Conservation (phyloP, 37 sponge, comb jelly and placozoan genomes). For the Beroe ovata region DNA sequence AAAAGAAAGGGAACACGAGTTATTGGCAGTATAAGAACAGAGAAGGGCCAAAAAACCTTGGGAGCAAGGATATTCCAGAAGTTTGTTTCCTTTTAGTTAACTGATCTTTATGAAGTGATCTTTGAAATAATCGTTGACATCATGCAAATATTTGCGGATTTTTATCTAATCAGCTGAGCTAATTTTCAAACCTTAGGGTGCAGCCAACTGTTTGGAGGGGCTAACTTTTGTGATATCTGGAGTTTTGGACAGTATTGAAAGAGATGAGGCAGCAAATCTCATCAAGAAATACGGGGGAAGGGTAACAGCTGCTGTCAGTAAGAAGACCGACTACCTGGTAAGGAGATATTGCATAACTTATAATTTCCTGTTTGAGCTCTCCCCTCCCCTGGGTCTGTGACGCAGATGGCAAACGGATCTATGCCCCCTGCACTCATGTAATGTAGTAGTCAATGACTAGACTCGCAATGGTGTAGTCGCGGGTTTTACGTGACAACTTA, state of each 20-base stretch:
- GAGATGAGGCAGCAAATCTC: slow-evolving; percentile 82
- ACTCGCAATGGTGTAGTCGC: not conserved
- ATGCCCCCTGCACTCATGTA: too few relatives aligned
- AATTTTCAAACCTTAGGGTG: slow-evolving; percentile 31
- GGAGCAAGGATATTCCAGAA: slow-evolving; percentile 65
- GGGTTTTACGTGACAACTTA: not conserved
- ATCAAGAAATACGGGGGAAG: slow-evolving; percentile 88
- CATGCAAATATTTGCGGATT: too few relatives aligned
- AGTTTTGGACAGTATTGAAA: slow-evolving; percentile 88
- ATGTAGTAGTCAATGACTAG: not conserved
- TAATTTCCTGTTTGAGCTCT: too few relatives aligned
- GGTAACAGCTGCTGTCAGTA: slow-evolving; percentile 80
- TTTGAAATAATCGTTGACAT: too few relatives aligned
- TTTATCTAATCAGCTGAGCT: too few relatives aligned
- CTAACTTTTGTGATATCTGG: slow-evolving; percentile 76
- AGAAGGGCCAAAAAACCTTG: slow-evolving; percentile 44
- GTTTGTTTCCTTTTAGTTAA: too few relatives aligned
- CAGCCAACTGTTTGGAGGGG: slow-evolving; percentile 70
- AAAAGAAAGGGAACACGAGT: not conserved
- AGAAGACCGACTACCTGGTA: slow-evolving; percentile 82
- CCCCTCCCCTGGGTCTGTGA: too few relatives aligned
- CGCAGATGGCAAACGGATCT: too few relatives aligned
- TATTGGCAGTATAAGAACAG: slow-evolving; percentile 58
- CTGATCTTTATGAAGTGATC: too few relatives aligned
- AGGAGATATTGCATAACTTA: too few relatives aligned